phyloP scores from a whole-genome alignment of 2,797 vertebrate genomes.

The Hemibagrus guttatus region DNA sequence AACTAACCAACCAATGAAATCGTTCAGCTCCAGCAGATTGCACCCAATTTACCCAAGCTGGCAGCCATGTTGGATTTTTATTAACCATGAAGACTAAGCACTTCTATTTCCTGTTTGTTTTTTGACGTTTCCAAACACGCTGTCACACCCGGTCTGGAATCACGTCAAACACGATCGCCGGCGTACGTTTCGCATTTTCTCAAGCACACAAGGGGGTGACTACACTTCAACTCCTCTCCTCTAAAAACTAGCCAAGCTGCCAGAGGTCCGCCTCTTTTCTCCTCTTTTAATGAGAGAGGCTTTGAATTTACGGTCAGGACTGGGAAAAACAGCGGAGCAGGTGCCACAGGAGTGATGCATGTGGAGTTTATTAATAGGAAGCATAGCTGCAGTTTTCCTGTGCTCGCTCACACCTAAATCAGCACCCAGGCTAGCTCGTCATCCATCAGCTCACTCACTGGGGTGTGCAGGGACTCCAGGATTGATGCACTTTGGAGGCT shows the following conservation, averaged over 20 bases:
- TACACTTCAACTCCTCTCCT: background rate
- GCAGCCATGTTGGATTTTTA: background rate
- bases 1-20: background rate
- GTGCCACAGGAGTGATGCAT: background rate
- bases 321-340: background rate
- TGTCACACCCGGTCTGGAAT: background rate
- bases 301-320: background rate
- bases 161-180: background rate
- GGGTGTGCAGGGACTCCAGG: background rate
- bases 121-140: background rate
- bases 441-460: background rate
- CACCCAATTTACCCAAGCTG: background rate
- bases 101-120: too few relatives aligned
- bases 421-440: background rate
- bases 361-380: constrained; percentile 7
- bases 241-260: background rate
- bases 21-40: background rate
- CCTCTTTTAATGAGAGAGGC: background rate
- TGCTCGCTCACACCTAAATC: background rate
- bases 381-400: background rate
- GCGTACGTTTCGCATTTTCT: background rate
- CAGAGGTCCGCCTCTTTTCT: background rate
- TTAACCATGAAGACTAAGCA: background rate
- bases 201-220: background rate
- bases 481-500: constrained; percentile 3